These are phyloP conservation scores for Polypterus senegalus DNA, from an alignment of 2,113 vertebrate species.

Conservation along the genomic window DNA sequence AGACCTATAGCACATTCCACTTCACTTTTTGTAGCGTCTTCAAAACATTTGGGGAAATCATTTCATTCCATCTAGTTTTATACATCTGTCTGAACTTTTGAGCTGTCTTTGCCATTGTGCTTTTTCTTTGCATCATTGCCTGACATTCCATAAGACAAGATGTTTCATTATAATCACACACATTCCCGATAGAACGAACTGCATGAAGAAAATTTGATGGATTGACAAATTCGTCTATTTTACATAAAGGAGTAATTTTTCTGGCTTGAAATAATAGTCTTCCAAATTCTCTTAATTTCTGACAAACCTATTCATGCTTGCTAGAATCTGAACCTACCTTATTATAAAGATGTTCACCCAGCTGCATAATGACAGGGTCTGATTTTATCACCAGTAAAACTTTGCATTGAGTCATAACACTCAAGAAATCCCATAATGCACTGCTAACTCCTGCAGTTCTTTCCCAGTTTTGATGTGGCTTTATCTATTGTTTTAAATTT, in stretches of 20 bases:
- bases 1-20: constrained; percentile 6
- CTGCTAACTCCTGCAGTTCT: too few species aligned
- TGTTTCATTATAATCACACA: constrained; percentile 10
- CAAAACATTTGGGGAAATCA: neutral
- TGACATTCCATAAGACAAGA: constrained; percentile 9
- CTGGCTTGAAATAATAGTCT: constrained; percentile 7
- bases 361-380: neutral
- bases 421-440: too few species aligned
- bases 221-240: constrained; percentile 9
- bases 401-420: too few species aligned
- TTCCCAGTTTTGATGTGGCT: too few species aligned
- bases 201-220: constrained; percentile 12
- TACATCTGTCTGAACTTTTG: constrained; percentile 2
- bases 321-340: constrained; percentile 1
- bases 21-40: neutral
- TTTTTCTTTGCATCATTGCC: constrained; percentile 1
- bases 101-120: neutral
- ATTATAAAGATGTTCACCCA: constrained; percentile 11
- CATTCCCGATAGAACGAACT: constrained; percentile 9
- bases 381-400: too few species aligned
- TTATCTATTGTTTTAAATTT: too few species aligned
- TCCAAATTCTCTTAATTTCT: constrained; percentile 15
- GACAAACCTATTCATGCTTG: constrained; percentile 15
- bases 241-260: constrained; percentile 1
- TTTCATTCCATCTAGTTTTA: constrained; percentile 7